Base-by-base conservation (phyloP, 2,888 invertebrate genomes). In the Cotesia congregata region DNA sequence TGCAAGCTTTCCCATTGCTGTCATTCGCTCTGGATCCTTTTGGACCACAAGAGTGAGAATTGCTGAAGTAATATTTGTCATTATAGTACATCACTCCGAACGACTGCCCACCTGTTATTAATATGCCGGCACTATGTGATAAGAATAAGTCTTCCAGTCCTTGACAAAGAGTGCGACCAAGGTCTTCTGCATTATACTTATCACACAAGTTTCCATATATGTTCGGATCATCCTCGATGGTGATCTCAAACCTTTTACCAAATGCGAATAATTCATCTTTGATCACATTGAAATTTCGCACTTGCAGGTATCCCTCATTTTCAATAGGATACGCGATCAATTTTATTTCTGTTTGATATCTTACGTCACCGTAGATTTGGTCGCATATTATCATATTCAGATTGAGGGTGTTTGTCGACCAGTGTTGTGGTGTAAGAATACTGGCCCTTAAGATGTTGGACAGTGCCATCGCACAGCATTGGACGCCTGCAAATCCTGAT, bases 391-490 rank as follows among this genome's bases (percentile, higher is more conserved):
- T 41, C 64, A 72, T 64, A 15, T 40, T 72, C 7, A 15, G 64
- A 72, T 62, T 72, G 6, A 40, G 39, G 12, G n/a, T 64, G 6
- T 64, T 64, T 65, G 40, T 39, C 6, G 62, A n/a, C 41, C 17
- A 41, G 9, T 65, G 9, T 30, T 39, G 1, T n/a, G 30, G 40
- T 64, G 50, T 6, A 5, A 68, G 38, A 40, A 68, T 50, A 15
- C 15, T 0, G 1, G 72, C n/a, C 7, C 64, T 39, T 1, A 41
- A 5, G 7, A 78, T 82, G 73, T 82, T 83, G 59, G 82, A 80
- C 39, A 82, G 72, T 41, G 76, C 81, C 82, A 83, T 84, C 1
- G 83, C 82, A 82, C 79, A 80, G 75, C 84, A 83, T 80, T 84
- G 83, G 60, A 74, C 74, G 12, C 83, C 83, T 68, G 80, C 79